phyloP scores from a whole-genome alignment of 2,797 vertebrate species.

The Hyperoplus immaculatus region DNA sequence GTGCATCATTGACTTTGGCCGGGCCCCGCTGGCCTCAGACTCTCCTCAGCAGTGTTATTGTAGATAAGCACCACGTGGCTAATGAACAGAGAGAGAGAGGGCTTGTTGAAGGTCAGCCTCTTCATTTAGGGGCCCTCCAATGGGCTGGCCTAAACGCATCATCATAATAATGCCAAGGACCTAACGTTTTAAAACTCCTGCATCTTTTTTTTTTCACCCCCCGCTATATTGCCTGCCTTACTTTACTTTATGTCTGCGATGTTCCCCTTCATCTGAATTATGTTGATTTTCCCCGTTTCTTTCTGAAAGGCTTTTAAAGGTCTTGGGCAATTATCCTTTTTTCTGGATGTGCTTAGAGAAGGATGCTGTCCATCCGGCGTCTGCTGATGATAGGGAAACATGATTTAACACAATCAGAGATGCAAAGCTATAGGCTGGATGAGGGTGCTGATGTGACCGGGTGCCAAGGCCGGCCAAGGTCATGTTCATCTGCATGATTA shows the following conservation, averaged over 20 bases:
- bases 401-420: slow-evolving; percentile 85
- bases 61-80: slow-evolving; percentile 83
- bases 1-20: slow-evolving; percentile 75
- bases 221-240: slow-evolving; percentile 61
- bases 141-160: slow-evolving; percentile 82
- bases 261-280: slow-evolving; percentile 81
- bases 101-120: slow-evolving; percentile 87
- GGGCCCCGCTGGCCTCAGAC: slow-evolving; percentile 68
- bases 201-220: slow-evolving; percentile 57
- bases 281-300: slow-evolving; percentile 79
- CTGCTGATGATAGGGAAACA: slow-evolving; percentile 85
- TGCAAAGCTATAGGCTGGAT: slow-evolving; percentile 78
- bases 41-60: slow-evolving; percentile 78
- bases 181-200: slow-evolving; percentile 72
- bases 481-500: slow-evolving; percentile 83
- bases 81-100: slow-evolving; percentile 86
- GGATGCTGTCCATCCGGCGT: slow-evolving; percentile 77
- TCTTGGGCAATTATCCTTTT: slow-evolving; percentile 82
- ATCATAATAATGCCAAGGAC: slow-evolving; percentile 82
- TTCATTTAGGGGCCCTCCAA: slow-evolving; percentile 86
- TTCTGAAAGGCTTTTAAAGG: slow-evolving; percentile 86
- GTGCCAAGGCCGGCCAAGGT: slow-evolving; percentile 83
- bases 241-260: slow-evolving; percentile 70
- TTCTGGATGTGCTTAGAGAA: slow-evolving; percentile 77
- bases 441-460: slow-evolving; percentile 75